Base-by-base conservation (phyloP, 2,888 invertebrate genomes). In the Oscheius sp. region DNA sequence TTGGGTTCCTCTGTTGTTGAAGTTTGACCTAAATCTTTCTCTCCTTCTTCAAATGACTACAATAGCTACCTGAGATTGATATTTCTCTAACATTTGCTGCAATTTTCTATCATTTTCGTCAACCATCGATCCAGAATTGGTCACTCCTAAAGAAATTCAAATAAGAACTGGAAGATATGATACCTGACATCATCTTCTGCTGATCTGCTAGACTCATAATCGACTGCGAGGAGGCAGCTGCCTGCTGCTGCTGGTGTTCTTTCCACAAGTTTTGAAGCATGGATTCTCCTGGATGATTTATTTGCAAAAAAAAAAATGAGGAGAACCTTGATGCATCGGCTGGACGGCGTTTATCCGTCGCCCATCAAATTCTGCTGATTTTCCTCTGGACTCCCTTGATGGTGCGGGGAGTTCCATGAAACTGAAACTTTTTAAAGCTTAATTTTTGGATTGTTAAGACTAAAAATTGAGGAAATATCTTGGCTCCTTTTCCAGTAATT, bases 21-120 rank as follows among this genome's bases (percentile, higher is more conserved):
- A 72, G 69, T 58, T 78, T 76, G 63, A 75, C 72, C 42, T 75
- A 71, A 52, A 69, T 50, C 29, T 29, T 8, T 34, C 4, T 2
- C 3, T 4, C 2, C 5, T 17, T n/a, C 1, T n/a, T 52, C 12
- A n/a, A 52, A 12, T 34, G 48, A 46, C 15, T 6, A 50, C 10
- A 37, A 69, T 61, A 46, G 71, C 72, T 53, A 75, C 71, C 46
- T 75, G 81, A 8, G 70, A 72, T 48, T 83, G 78, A 64, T 85
- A 85, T 67, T 85, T 85, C 42, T 85, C 84, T 20, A 85, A 70
- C 85, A 84, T 84, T 50, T 74, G 76, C 55, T 81, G 80, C 42
- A 84, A 65, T 37, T 81, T 78, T 27, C 72, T 65, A 27, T 83
- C 83, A 48, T 77, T 78, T 10, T 74, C 76, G n/a, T 77, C 71